phyloP scores from a whole-genome alignment of 2,888 invertebrate genomes.

The Chrysolina oricalcia region DNA sequence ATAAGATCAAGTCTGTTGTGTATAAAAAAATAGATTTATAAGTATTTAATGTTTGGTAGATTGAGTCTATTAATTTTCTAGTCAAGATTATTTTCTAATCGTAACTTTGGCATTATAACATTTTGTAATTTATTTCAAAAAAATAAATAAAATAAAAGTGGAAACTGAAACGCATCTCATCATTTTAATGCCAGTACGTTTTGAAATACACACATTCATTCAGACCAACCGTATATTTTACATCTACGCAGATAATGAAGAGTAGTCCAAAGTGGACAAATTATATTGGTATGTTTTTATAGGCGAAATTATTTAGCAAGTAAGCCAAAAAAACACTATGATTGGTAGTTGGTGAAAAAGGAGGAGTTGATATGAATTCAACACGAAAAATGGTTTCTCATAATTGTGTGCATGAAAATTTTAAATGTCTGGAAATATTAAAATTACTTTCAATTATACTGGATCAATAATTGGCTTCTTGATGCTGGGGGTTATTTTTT shows the following conservation, averaged over 20 bases:
- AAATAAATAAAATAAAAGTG: constrained; percentile 61
- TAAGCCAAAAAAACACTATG: constrained; percentile 43
- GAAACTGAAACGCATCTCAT: constrained; percentile 51
- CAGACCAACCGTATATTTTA: constrained; percentile 60
- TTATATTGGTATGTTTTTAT: constrained; percentile 47
- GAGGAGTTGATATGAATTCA: too few species aligned
- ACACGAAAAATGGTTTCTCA: too few species aligned
- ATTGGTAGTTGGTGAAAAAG: constrained; percentile 12
- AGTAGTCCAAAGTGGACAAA: constrained; percentile 73
- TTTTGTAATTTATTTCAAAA: constrained; percentile 65
- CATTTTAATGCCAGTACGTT: constrained; percentile 57
- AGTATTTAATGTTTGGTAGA: constrained; percentile 66
- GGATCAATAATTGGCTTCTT: constrained; percentile 8
- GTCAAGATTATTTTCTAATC: constrained; percentile 61
- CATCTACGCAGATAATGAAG: constrained; percentile 68
- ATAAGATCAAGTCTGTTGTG: constrained; percentile 64
- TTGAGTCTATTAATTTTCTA: constrained; percentile 62
- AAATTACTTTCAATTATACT: too few species aligned
- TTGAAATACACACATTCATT: constrained; percentile 49
- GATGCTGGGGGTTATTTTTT: constrained; percentile 30
- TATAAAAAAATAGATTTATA: constrained; percentile 65
- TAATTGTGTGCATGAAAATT: neutral
- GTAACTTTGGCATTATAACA: constrained; percentile 59
- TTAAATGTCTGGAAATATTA: too few species aligned
- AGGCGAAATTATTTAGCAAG: constrained; percentile 43